Evolutionary conservation across 2,888 invertebrate species (phyloP), one percentile per base, ranked within the genome.

Genomic region (Troides oblongomaculatus): DNA sequence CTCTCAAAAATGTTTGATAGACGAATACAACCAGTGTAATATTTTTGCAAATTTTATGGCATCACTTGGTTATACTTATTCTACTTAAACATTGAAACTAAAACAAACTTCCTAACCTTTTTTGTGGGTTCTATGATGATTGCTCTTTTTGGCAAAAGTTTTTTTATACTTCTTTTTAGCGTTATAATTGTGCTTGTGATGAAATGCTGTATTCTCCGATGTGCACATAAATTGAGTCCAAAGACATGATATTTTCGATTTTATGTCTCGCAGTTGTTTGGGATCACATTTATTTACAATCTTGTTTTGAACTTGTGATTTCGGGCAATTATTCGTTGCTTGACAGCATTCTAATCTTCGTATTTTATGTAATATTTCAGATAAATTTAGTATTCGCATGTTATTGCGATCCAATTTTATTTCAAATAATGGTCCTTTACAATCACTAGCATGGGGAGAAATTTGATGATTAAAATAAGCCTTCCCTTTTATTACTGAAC

Each of bases 321-420:
- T 43, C 8, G 43, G 46, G 6, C 46, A 18, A 59, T 2, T n/a
- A 63, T 63, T 66, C 14, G 25, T 60, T 1, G 30, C 10, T 39
- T 18, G 30, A 17, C 30, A 57, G 5, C 18, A 53, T 43, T 61
- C 56, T 21, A 67, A 57, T n/a, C 67, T 72, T 68, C 66, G 57
- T 39, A 77, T 73, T 73, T 79, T 77, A 30, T 77, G 69, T 72
- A 72, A 62, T 36, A 84, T 76, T 77, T 84, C 81, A 23, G 77
- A 70, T 8, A 78, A 68, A 75, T 86, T 86, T 23, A 83, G 70
- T 59, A 85, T 74, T 68, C 78, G 77, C 81, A 84, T 82, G 53
- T 75, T 75, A 46, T 79, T 75, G 39, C 75, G 69, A 71, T 85
- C 81, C 56, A 86, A 72, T 59, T 79, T 75, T 25, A 85, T 72